These are phyloP conservation scores for Caenorhabditis sp. DNA, from an alignment of 2,888 invertebrate species.

Conservation along the genomic window DNA sequence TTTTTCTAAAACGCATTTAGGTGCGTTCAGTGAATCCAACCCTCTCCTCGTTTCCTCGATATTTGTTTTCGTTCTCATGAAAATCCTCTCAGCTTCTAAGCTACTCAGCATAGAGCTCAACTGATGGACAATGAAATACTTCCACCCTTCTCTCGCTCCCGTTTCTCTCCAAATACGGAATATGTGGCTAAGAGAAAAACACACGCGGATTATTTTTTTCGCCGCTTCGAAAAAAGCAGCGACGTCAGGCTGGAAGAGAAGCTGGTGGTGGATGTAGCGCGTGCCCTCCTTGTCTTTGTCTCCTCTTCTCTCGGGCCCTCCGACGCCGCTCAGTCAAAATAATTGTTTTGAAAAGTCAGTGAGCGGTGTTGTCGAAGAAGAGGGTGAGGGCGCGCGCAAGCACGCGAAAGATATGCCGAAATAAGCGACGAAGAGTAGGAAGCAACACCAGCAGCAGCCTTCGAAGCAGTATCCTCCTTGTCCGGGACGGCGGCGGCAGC, in stretches of 20 bases:
- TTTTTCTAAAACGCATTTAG: background rate
- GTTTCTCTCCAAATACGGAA: background rate
- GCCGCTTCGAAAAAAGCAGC: background rate
- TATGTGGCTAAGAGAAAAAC: background rate
- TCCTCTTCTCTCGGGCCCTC: background rate
- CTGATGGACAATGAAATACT: conserved; percentile 8
- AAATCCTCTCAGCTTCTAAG: background rate
- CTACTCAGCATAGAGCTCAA: background rate
- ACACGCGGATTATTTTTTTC: conserved; percentile 8
- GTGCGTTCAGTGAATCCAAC: background rate
- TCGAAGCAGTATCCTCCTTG: conserved; percentile 14
- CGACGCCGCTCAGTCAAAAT: conserved; percentile 31
- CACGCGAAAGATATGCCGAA: conserved; percentile 42
- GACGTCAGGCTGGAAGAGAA: conserved; percentile 2
- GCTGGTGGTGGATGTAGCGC: background rate
- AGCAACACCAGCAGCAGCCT: conserved; percentile 19
- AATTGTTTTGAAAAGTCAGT: conserved; percentile 47
- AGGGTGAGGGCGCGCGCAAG: conserved; percentile 18
- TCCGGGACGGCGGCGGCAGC: background rate
- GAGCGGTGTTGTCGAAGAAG: conserved; percentile 12
- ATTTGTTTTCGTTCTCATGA: background rate
- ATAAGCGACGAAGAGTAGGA: conserved; percentile 24
- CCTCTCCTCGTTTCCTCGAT: no score
- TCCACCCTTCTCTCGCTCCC: background rate
- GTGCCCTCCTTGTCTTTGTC: background rate